Percentiles rank a stretch among this genome's conserved stretches.
Evolutionary conservation across 2,888 invertebrate species (phyloP).

Genomic region (Spisula solida): DNA sequence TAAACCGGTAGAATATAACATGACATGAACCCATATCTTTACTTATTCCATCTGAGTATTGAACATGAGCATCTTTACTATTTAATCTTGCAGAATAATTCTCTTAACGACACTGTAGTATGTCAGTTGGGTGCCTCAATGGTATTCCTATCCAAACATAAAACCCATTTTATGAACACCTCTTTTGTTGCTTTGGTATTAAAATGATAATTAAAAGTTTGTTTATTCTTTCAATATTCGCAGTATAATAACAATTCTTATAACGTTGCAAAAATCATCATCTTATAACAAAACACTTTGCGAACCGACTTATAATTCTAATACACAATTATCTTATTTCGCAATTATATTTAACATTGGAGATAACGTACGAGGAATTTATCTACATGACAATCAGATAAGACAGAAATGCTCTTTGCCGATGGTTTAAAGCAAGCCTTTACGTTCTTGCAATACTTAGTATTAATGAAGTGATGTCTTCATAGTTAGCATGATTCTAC

Average conservation of each 20-base stretch:
- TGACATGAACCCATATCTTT: too few species aligned
- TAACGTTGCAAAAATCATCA: neutral
- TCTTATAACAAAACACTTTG: neutral
- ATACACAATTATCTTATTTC: slow-evolving; percentile 3
- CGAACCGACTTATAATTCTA: neutral
- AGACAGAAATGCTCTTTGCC: neutral
- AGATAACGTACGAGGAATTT: neutral
- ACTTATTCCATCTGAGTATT: too few species aligned
- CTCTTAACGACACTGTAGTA: neutral
- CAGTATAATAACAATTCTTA: neutral
- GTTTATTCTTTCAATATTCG: neutral
- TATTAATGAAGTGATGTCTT: slow-evolving; percentile 8
- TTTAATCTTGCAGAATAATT: too few species aligned
- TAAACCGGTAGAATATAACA: too few species aligned
- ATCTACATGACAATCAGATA: neutral
- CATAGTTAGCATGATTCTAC: neutral
- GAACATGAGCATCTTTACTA: too few species aligned
- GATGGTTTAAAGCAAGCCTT: slow-evolving; percentile 23
- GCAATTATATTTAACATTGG: slow-evolving; percentile 5
- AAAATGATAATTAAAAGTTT: neutral
- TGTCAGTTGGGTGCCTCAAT: neutral
- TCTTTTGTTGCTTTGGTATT: neutral
- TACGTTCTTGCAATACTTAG: slow-evolving; percentile 3
- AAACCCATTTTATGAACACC: neutral
- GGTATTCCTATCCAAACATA: neutral